phyloP scores from a whole-genome alignment of 2,113 vertebrate genomes.

The Tautogolabrus adspersus region DNA sequence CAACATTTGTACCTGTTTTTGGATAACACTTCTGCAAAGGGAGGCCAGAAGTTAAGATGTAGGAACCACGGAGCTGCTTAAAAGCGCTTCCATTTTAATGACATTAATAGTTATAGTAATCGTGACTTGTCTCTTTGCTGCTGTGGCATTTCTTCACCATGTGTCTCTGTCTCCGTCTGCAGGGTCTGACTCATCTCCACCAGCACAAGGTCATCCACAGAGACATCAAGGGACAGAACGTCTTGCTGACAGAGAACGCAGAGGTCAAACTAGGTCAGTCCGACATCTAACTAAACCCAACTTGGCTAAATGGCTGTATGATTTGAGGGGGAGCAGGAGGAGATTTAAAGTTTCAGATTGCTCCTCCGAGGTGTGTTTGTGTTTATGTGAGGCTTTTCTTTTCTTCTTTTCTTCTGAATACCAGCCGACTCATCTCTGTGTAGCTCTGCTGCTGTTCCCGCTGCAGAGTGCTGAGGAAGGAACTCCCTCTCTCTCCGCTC shows the following conservation, averaged over 20 bases:
- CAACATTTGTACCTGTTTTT: neutral
- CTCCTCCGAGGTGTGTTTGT: conserved; percentile 3
- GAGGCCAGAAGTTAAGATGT: conserved; percentile 2
- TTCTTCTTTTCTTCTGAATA: conserved; percentile 55
- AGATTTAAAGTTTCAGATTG: conserved; percentile 42
- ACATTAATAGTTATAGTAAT: neutral
- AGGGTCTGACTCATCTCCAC: conserved; percentile 93
- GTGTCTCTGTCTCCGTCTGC: conserved; percentile 48
- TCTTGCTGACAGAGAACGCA: conserved; percentile 91
- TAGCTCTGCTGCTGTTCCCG: conserved; percentile 42
- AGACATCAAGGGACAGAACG: conserved; percentile 96
- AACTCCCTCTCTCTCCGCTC: neutral
- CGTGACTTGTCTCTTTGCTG: conserved; percentile 22
- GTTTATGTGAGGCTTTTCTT: conserved; percentile 4
- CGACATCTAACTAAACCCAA: conserved; percentile 21
- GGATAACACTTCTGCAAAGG: neutral
- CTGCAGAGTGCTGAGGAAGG: conserved; percentile 52
- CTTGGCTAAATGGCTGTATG: conserved; percentile 33
- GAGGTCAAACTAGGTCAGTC: conserved; percentile 92
- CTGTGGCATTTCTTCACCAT: conserved; percentile 30
- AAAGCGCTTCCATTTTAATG: neutral
- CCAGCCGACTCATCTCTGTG: conserved; percentile 50
- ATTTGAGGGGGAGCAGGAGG: conserved; percentile 11
- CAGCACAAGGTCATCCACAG: conserved; percentile 94
- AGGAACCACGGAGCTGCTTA: neutral